Evolutionary conservation across 2,113 vertebrate species (phyloP), one percentile per base, ranked within the genome.

Genomic region (Dasyprocta punctata): DNA sequence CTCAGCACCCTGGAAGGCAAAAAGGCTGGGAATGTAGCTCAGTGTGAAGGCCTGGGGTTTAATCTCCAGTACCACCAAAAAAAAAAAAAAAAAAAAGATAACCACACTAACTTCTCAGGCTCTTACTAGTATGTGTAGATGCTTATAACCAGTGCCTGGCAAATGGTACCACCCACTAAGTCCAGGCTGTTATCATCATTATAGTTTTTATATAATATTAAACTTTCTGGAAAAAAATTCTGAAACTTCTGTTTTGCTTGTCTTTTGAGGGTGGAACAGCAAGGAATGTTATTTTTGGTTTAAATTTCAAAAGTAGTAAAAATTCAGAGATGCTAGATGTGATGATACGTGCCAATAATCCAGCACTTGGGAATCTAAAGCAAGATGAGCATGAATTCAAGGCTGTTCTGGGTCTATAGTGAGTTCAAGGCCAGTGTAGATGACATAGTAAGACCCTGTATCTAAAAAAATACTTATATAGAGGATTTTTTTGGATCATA

Each of bases 201-300:
- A 41, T 24, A 0, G 12, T 69, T 19, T 81, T 88, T 94, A 60
- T 58, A 33, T 60, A 28, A 58, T 69, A 52, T 10, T 67, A 44
- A 94, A 69, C 60, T 90, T 93, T 85, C 3, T 44, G 44, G 24
- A 75, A 22, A n/a, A 67, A 69, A 69, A n/a, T 69, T 38, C 67
- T 69, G 67, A n/a, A 71, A 38, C 14, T 85, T 0, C 11, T 77
- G 41, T 24, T 96, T 58, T 88, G 90, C 17, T 6, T 87, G 2
- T 73, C 10, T 80, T 86, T 67, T 54, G 3, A n/a, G 30, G 20
- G 38, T 90, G 5, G 33, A 75, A 52, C 2, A 86, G 4, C 28
- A 92, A 92, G n/a, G 47, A 90, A 61, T 91, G 36, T 71, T 84
- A 20, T 84, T 96, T 96, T 96, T n/a, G 92, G 28, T 75, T 96